Conservation (phyloP, 2,888 invertebrate species). For the Acronicta leporina region DNA sequence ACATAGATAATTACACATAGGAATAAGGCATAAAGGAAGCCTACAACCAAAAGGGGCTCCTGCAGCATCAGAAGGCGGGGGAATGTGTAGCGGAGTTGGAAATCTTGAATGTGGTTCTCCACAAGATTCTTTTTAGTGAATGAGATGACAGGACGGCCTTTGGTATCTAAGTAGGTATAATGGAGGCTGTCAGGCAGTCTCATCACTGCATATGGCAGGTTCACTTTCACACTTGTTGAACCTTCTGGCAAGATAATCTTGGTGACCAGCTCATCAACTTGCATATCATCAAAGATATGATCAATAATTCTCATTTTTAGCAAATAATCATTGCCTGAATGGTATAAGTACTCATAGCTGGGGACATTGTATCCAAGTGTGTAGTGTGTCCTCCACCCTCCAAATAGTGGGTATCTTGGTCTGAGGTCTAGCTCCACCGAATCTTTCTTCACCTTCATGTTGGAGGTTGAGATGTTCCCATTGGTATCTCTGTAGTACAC, state of each 20-base stretch:
- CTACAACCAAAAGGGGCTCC: conserved; percentile 97
- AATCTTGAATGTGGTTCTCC: conserved; percentile 98
- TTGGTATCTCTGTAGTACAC: conserved; percentile 99
- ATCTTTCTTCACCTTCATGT: conserved; percentile 95
- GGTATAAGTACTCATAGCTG: conserved; percentile 98
- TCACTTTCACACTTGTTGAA: conserved; percentile 93
- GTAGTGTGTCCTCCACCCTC: conserved; percentile 99
- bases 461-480: conserved; percentile 99
- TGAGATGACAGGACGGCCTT: conserved; percentile 96
- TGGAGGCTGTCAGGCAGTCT: conserved; percentile 93
- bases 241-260: conserved; percentile 98
- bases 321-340: conserved; percentile 93
- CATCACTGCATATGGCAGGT: conserved; percentile 94
- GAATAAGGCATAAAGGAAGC: conserved; percentile 97
- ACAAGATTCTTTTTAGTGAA: conserved; percentile 96
- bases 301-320: conserved; percentile 98
- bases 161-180: conserved; percentile 98
- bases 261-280: conserved; percentile 96
- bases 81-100: conserved; percentile 96
- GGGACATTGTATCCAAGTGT: conserved; percentile 99
- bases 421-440: conserved; percentile 98
- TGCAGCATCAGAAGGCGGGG: conserved; percentile 95
- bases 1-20: conserved; percentile 97
- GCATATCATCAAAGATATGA: conserved; percentile 99
- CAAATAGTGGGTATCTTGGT: conserved; percentile 99